Base-by-base conservation (phyloP, 1,140 invertebrate genomes). In the Drosophila rufa region DNA sequence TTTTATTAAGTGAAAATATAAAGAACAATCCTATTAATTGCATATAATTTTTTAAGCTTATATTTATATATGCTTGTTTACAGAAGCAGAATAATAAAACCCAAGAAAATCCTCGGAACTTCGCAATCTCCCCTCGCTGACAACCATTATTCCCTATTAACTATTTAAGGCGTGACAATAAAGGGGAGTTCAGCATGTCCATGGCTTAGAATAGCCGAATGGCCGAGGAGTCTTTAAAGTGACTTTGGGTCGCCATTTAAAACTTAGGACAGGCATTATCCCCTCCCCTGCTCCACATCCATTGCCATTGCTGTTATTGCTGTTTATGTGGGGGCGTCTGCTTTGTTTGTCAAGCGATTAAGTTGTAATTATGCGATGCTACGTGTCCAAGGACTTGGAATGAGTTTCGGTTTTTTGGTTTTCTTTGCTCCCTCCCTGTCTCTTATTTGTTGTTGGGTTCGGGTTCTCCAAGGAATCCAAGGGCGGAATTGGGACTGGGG, bases 341-440 rank as follows among this genome's bases (percentile, higher is more conserved):
- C 61, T 89, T 87, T 87, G 83, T 87, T 87, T 87, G 84, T 89
- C 67, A 83, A 89, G 80, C 83, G 83, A 87, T 87, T 87, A 87
- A 87, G 83, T 89, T 89, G 83, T 87, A 87, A 87, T 87, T 87
- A 87, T 87, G 80, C 84, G 80, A 78, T 68, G 83, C 84, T 80
- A 87, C 83, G 83, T 89, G 83, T 80, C 73, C 70, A 61, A 69
- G 60, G 59, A 50, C 56, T 74, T 58, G 43, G 60, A 65, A 73
- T 71, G 69, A 58, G 69, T 50, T 71, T 66, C 19, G 14, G 36
- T n/a, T 67, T 71, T 53, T 59, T 48, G 11, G 30, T 25, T 42
- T 47, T 47, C 22, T 8, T 47, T 30, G 15, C 22, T 22, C n/a
- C 27, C 27, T 6, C 27, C 4, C 33, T 9, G 3, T 2, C 56